Evolutionary conservation across 2,113 vertebrate genomes (phyloP), one percentile per base, ranked within the genome.

Genomic region (Herpetotheres cachinnans): DNA sequence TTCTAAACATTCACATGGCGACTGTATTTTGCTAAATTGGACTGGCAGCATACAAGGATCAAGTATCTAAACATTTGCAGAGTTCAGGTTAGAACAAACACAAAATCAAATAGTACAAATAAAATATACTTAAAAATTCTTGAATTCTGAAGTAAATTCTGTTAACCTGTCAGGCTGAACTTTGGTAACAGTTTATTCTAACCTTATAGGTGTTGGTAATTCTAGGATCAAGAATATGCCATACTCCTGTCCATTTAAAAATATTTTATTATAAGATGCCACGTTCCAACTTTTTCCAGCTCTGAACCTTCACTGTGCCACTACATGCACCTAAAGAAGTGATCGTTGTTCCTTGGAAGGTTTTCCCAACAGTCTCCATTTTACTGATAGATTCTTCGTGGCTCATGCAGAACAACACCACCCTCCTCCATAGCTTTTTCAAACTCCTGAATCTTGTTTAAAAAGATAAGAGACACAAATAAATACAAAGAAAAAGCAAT

Each of bases 321-420:
- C 20, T 16, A 50, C 16, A 21, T 38, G n/a, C 18, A 8, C 65
- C 47, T 40, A 1, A 70, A 77, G 34, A 80, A 50, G 25, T 3
- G 19, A 61, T 19, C 10, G 4, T 7, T 46, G 4, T 21, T 77
- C 70, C 49, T 36, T 54, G 25, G 15, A 17, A 91, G 71, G 20
- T 50, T 67, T 50, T 80, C 52, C 62, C 10, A 50, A 2, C 0
- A 0, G 19, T 71, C 56, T 89, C 52, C 26, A 3, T 58, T 65
- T 94, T 65, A 98, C 29, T 69, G 24, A 80, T 98, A 99, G 96
- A 99, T 98, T 66, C 99, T 98, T 77, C 96, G 98, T 26, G 99
- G 99, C 94, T 99, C 99, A 61, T 16, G 97, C 16, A 99, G 98
- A 58, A 94, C 49, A 6, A 99, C 97, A 24, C 99, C 99, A 29